Conservation (phyloP, 2,888 invertebrate species). For the Oegoconia quadripuncta region DNA sequence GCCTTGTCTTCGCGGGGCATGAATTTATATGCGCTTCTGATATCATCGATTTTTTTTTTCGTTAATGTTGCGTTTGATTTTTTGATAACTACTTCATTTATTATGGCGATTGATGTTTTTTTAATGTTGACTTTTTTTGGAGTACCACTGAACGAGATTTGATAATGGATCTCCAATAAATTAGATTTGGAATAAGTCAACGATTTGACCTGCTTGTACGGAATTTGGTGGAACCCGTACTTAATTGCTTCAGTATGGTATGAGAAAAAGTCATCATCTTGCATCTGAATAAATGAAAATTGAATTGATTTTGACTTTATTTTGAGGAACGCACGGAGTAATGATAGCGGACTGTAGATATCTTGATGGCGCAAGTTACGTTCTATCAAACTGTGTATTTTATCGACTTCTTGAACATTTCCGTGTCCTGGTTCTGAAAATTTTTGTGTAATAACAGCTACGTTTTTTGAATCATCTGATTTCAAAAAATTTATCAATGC, state of each 20-base stretch:
- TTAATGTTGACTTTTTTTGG: too few relatives aligned
- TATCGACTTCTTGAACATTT: conserved; percentile 27
- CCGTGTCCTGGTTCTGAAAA: conserved; percentile 25
- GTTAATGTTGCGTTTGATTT: too few relatives aligned
- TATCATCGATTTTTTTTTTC: too few relatives aligned
- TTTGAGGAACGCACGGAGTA: conserved; percentile 10
- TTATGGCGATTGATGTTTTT: too few relatives aligned
- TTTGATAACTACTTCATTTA: too few relatives aligned
- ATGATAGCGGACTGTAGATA: conserved; percentile 11
- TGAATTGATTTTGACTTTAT: conserved; percentile 10
- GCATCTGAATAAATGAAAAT: conserved; percentile 9
- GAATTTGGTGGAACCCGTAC: conserved; percentile 10
- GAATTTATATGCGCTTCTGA: too few relatives aligned
- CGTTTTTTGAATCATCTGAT: conserved; percentile 12
- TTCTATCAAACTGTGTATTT: conserved; percentile 25
- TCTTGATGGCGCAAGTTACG: conserved; percentile 15
- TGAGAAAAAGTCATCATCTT: conserved; percentile 8
- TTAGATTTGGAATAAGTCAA: conserved; percentile 11
- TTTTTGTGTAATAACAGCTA: conserved; percentile 17
- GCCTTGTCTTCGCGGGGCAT: too few relatives aligned
- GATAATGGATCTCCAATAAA: too few relatives aligned
- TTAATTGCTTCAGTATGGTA: conserved; percentile 9
- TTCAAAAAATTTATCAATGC: conserved; percentile 20
- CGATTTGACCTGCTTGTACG: conserved; percentile 7
- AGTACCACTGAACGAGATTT: conserved; percentile 13